A percentile compares a stretch with the other conserved stretches of the same genome.
These are phyloP conservation scores for Micrasema minimum DNA, from an alignment of 1,140 invertebrate genomes.

Conservation along the genomic window DNA sequence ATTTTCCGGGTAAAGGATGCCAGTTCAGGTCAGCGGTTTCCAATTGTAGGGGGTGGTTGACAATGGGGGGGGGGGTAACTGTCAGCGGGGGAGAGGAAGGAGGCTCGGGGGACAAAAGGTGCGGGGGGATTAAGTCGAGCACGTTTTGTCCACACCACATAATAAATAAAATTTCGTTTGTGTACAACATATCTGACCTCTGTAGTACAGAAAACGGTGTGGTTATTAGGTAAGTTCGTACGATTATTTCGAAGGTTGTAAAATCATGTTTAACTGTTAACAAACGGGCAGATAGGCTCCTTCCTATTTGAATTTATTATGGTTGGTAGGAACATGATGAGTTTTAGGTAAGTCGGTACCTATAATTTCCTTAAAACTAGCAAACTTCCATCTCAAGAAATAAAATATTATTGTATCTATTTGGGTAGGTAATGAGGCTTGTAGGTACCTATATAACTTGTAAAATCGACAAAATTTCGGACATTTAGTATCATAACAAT, in stretches of 20 bases:
- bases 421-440: too few relatives aligned
- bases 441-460: too few relatives aligned
- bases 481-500: too few relatives aligned
- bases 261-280: too few relatives aligned
- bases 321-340: not conserved
- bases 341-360: not conserved
- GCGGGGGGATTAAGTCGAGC: constrained; percentile 3
- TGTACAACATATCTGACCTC: constrained; percentile 8
- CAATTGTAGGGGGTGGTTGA: not conserved
- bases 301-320: constrained; percentile 1
- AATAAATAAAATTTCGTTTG: constrained; percentile 9
- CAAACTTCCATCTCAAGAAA: not conserved
- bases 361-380: not conserved
- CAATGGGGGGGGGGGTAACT: constrained; percentile 1
- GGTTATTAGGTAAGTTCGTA: not conserved
- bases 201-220: not conserved
- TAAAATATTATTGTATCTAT: too few relatives aligned
- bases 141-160: constrained; percentile 20
- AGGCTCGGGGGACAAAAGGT: not conserved
- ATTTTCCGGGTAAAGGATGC: constrained; percentile 43
- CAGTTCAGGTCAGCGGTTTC: constrained; percentile 48
- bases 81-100: not conserved
- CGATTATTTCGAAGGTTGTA: too few relatives aligned
- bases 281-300: too few relatives aligned
- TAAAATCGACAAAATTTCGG: too few relatives aligned